These are phyloP conservation scores for Dicranocentrus wangi DNA, from an alignment of 2,888 invertebrate genomes.

Conservation along the genomic window DNA sequence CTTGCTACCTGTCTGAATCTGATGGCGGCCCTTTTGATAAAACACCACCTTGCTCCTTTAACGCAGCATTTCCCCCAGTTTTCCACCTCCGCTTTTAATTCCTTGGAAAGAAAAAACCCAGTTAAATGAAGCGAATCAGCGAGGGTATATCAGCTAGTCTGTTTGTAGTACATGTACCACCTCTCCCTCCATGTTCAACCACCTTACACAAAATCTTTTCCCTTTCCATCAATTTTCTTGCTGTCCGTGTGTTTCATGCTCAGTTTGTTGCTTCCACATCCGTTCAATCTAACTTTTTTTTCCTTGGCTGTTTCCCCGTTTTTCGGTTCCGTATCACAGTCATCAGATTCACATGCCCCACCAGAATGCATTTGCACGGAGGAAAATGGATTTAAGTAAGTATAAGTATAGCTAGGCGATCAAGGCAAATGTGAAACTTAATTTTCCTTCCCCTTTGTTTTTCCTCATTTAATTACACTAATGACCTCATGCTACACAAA, in stretches of 20 bases:
- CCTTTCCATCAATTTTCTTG: conserved; percentile 49
- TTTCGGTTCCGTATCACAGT: too few species aligned
- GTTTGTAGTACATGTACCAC: conserved; percentile 14
- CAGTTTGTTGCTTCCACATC: conserved; percentile 43
- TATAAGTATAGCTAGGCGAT: conserved; percentile 33
- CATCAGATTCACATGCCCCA: conserved; percentile 20
- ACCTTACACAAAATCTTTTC: conserved; percentile 24
- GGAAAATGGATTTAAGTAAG: too few species aligned
- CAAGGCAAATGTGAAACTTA: conserved; percentile 44
- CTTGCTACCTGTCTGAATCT: not conserved
- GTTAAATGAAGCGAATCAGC: conserved; percentile 49
- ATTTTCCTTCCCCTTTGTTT: conserved; percentile 47
- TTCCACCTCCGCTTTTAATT: not conserved
- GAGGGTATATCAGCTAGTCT: conserved; percentile 2
- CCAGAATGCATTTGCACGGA: conserved; percentile 17
- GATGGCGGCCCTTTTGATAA: not conserved
- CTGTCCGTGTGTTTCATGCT: conserved; percentile 46
- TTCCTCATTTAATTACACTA: conserved; percentile 56
- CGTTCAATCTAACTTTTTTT: conserved; percentile 34
- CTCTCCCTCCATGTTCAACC: too few species aligned
- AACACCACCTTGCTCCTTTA: not conserved
- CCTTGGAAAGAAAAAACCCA: not conserved
- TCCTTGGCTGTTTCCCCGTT: not conserved
- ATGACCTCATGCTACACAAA: conserved; percentile 38
- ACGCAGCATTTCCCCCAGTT: not conserved